A percentile compares a stretch with the other conserved stretches of the same genome.
Conservation (phyloP, 2,797 vertebrate species). For the Notolepis coatsorum region DNA sequence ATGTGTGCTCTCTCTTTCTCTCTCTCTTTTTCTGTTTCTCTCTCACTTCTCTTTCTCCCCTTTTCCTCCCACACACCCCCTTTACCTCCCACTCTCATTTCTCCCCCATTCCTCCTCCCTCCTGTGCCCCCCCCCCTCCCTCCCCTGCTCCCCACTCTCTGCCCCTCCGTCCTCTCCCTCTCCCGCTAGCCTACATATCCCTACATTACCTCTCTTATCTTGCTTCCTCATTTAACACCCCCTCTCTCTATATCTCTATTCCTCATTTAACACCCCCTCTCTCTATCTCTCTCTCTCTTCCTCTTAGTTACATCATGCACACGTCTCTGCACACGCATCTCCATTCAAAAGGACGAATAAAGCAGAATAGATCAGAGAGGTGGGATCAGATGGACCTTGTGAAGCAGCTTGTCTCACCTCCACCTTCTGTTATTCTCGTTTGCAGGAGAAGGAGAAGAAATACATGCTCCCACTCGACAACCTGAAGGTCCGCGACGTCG, state of each 20-base stretch:
- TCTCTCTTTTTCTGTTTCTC: slow-evolving; percentile 47
- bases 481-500: slow-evolving; percentile 92
- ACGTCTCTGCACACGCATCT: not conserved
- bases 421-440: slow-evolving; percentile 37
- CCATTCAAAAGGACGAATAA: not conserved
- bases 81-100: too few species aligned
- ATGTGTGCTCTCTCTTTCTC: slow-evolving; percentile 87
- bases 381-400: too few species aligned
- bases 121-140: slow-evolving; percentile 37
- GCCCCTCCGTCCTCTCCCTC: not conserved
- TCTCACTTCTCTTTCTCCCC: not conserved
- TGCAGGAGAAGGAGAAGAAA: slow-evolving; percentile 93
- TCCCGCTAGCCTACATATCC: not conserved
- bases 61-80: too few species aligned
- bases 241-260: not conserved
- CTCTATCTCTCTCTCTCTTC: not conserved
- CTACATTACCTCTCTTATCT: not conserved
- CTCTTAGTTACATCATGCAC: not conserved
- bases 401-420: too few species aligned
- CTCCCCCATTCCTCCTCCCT: not conserved
- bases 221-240: not conserved
- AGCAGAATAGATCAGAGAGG: not conserved
- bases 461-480: slow-evolving; percentile 95
- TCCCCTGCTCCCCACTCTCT: slow-evolving; percentile 17
- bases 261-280: not conserved